These are phyloP conservation scores for Melanchra persicariae DNA, from an alignment of 2,888 invertebrate species.

Conservation along the genomic window DNA sequence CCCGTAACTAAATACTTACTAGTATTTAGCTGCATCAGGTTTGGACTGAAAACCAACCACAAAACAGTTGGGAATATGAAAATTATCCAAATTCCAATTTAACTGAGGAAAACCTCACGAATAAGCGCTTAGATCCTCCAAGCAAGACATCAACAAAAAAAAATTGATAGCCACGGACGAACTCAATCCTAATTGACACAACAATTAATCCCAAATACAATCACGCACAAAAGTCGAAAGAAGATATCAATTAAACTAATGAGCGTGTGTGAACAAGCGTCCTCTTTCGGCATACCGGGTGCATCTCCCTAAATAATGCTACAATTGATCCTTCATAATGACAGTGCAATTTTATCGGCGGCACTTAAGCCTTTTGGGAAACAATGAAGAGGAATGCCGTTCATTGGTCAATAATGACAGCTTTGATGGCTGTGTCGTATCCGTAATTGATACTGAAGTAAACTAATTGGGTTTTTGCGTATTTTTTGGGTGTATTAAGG, in stretches of 20 bases:
- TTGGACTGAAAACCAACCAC: no score
- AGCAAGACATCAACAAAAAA: neutral
- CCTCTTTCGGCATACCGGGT: constrained; percentile 41
- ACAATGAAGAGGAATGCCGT: constrained; percentile 45
- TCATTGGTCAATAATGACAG: constrained; percentile 45
- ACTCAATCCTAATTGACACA: constrained; percentile 9
- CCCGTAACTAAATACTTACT: no score
- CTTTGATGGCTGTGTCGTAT: constrained; percentile 51
- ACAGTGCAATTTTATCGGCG: constrained; percentile 49
- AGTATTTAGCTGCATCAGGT: no score
- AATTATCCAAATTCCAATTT: no score
- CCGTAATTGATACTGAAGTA: constrained; percentile 51
- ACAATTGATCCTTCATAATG: constrained; percentile 52
- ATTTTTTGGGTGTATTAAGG: constrained; percentile 36
- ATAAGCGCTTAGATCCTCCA: neutral
- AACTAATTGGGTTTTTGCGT: constrained; percentile 53
- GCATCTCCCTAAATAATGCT: constrained; percentile 52
- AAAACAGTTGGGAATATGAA: no score
- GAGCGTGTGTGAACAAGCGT: constrained; percentile 51
- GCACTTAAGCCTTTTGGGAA: constrained; percentile 38
- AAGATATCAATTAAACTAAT: constrained; percentile 55
- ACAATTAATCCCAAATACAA: constrained; percentile 47
- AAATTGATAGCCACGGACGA: neutral
- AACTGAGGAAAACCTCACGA: no score
- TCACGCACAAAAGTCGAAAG: constrained; percentile 47